Evolutionary conservation across 2,113 vertebrate genomes (phyloP).

Genomic region (Hystrix cristata): DNA sequence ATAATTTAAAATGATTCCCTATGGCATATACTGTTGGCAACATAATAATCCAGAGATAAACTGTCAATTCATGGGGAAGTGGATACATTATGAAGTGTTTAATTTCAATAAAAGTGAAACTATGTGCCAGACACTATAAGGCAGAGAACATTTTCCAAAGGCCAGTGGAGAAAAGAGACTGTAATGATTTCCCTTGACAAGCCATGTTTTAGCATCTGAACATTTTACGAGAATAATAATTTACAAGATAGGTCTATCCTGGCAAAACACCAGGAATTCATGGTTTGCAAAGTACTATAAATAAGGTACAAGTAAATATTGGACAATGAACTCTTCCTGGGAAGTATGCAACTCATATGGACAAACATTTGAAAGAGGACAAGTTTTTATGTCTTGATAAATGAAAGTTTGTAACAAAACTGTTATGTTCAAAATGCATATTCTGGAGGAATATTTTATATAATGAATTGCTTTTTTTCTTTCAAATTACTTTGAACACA

Average conservation of each 20-base stretch:
- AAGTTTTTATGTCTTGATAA: neutral
- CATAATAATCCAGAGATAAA: constrained; percentile 27
- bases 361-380: neutral
- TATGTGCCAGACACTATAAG: neutral
- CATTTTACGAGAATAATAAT: constrained; percentile 43
- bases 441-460: neutral
- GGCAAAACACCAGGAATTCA: constrained; percentile 22
- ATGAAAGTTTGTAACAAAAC: constrained; percentile 16
- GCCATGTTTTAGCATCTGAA: neutral
- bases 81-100: neutral
- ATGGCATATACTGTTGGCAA: neutral
- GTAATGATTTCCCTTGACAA: constrained; percentile 45
- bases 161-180: neutral
- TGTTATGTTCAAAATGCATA: neutral
- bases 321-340: neutral
- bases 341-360: neutral
- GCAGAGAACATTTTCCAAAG: constrained; percentile 30
- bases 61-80: neutral
- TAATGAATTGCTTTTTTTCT: neutral
- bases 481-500: neutral
- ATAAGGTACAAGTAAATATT: constrained; percentile 57
- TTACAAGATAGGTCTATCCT: neutral
- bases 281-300: neutral
- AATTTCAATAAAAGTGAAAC: constrained; percentile 57
- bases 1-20: constrained; percentile 63